A percentile compares a stretch with the other conserved stretches of the same genome.
Conservation (phyloP, 2,888 invertebrate genomes). For the Andrena fulva region DNA sequence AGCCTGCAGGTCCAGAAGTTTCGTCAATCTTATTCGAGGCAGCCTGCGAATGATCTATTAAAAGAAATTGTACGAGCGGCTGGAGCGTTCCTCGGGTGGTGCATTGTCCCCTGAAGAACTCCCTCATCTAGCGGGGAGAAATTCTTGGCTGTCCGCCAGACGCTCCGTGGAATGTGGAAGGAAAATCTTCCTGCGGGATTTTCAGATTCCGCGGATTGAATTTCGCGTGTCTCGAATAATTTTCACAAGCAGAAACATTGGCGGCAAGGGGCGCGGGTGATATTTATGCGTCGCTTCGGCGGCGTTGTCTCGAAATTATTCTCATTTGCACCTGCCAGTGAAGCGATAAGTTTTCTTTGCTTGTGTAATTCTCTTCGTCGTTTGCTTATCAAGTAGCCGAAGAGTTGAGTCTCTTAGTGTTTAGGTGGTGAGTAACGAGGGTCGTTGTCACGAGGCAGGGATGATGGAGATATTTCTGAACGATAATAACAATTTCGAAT, state of each 20-base stretch:
- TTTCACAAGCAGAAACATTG: conserved; percentile 9
- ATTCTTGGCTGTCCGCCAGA: conserved; percentile 66
- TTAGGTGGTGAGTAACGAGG: too few relatives aligned
- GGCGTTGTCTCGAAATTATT: neutral
- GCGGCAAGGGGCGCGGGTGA: neutral
- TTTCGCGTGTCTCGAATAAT: conserved; percentile 43
- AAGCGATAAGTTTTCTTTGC: too few relatives aligned
- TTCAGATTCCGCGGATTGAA: conserved; percentile 45
- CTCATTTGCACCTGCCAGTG: too few relatives aligned
- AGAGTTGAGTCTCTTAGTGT: too few relatives aligned
- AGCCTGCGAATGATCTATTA: conserved; percentile 42
- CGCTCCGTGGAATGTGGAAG: conserved; percentile 52
- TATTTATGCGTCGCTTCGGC: neutral
- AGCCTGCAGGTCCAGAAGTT: conserved; percentile 17
- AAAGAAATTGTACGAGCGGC: conserved; percentile 53
- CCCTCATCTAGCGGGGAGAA: conserved; percentile 52
- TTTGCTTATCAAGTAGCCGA: too few relatives aligned
- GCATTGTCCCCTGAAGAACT: conserved; percentile 66
- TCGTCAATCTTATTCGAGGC: conserved; percentile 1
- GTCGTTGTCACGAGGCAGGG: neutral
- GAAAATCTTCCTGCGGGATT: conserved; percentile 44
- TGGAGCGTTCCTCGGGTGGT: conserved; percentile 45
- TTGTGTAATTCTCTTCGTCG: too few relatives aligned
- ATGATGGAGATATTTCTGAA: conserved; percentile 9
- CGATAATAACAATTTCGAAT: conserved; percentile 8